These are phyloP conservation scores for Gobionotothen gibberifrons DNA, from an alignment of 2,797 vertebrate species.

Conservation along the genomic window DNA sequence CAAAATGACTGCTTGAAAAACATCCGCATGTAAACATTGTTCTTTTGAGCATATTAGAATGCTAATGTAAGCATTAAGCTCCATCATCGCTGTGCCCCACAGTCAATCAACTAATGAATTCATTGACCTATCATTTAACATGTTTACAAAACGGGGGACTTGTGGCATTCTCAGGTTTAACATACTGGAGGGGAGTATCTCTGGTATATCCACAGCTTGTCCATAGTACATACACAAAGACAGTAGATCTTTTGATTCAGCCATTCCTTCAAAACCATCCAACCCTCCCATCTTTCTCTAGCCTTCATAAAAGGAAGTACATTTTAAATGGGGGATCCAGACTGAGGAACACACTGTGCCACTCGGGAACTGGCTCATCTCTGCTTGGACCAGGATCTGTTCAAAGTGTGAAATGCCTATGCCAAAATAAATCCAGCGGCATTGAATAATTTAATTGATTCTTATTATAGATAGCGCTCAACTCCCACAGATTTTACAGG, in stretches of 20 bases:
- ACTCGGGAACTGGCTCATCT: conserved; percentile 58
- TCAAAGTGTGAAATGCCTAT: conserved; percentile 68
- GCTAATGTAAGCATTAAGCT: conserved; percentile 1
- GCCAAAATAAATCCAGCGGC: conserved; percentile 77
- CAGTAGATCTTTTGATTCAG: conserved; percentile 39
- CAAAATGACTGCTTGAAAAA: neutral
- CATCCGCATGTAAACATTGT: neutral
- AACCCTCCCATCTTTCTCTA: conserved; percentile 43
- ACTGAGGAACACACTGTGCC: conserved; percentile 43
- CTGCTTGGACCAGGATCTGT: conserved; percentile 59
- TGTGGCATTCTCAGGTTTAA: conserved; percentile 10
- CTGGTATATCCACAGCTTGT: conserved; percentile 49
- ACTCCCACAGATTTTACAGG: conserved; percentile 71
- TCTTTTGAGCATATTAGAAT: neutral
- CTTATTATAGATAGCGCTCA: conserved; percentile 80
- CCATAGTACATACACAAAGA: conserved; percentile 38
- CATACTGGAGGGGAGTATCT: neutral
- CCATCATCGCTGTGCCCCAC: neutral
- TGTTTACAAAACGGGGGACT: conserved; percentile 20
- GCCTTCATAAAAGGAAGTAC: conserved; percentile 40
- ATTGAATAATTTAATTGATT: conserved; percentile 82
- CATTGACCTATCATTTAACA: conserved; percentile 1
- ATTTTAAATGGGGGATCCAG: conserved; percentile 22
- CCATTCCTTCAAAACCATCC: conserved; percentile 39
- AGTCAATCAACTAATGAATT: neutral